These are phyloP conservation scores for Coccyzus lansbergi DNA, from an alignment of 2,797 vertebrate genomes.

Conservation along the genomic window DNA sequence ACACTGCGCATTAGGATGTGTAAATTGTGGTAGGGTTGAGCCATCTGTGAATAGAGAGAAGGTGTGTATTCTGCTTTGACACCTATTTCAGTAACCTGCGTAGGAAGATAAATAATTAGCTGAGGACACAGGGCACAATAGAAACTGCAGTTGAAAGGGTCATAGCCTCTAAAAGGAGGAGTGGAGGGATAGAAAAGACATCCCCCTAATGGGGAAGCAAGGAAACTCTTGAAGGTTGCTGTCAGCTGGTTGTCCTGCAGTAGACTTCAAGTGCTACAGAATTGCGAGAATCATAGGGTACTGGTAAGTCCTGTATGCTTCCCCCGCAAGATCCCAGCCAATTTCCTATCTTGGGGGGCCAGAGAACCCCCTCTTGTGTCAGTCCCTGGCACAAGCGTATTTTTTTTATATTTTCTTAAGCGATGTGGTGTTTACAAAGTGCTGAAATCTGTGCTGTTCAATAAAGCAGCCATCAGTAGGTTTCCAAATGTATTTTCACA, in stretches of 20 bases:
- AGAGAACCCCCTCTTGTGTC: not conserved
- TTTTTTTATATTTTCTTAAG: not conserved
- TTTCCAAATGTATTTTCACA: not conserved
- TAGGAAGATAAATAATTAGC: not conserved
- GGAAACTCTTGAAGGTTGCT: not conserved
- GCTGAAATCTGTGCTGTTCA: not conserved
- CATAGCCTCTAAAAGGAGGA: not conserved
- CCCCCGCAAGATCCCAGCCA: not conserved
- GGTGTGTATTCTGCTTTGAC: not conserved
- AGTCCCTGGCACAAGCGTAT: not conserved
- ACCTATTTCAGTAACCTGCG: rapidly evolving
- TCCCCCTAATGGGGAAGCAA: not conserved
- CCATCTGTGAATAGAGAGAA: not conserved
- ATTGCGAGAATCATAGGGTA: rapidly evolving
- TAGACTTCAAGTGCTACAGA: not conserved
- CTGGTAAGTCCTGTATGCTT: rapidly evolving
- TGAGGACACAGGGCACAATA: not conserved
- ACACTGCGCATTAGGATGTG: rapidly evolving
- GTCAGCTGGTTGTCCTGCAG: not conserved
- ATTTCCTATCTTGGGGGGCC: not conserved
- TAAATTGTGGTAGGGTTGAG: not conserved
- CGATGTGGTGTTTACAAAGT: not conserved
- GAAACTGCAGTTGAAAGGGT: not conserved
- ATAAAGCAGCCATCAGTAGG: not conserved
- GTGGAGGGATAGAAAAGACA: not conserved